Percentiles rank a stretch among this genome's conserved stretches.
These are phyloP conservation scores for Dasysyrphus tricinctus DNA, from an alignment of 2,888 invertebrate genomes.

Conservation along the genomic window DNA sequence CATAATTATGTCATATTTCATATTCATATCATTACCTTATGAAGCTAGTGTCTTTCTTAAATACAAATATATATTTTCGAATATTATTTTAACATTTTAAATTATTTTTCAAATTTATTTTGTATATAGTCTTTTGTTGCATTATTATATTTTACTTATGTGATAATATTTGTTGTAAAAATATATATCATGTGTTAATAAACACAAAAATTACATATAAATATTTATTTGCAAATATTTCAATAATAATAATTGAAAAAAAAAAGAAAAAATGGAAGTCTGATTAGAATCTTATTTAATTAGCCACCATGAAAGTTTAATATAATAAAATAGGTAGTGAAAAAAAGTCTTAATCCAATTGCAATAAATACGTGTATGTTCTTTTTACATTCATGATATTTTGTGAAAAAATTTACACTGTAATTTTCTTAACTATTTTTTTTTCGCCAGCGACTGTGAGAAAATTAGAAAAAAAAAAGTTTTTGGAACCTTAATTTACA, in stretches of 20 bases:
- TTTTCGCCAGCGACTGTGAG: slow-evolving; percentile 54
- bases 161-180: neutral
- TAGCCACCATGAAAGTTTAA: slow-evolving; percentile 55
- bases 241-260: slow-evolving; percentile 3
- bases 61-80: neutral
- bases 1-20: neutral
- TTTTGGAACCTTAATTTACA: slow-evolving; percentile 30
- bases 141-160: slow-evolving; percentile 1
- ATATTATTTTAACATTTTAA: slow-evolving; percentile 16
- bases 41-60: slow-evolving; percentile 10
- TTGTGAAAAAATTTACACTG: slow-evolving; percentile 58
- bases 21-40: neutral
- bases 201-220: slow-evolving; percentile 5
- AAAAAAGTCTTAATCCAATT: slow-evolving; percentile 43
- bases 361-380: slow-evolving; percentile 62
- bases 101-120: slow-evolving; percentile 6
- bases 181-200: neutral
- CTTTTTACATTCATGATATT: slow-evolving; percentile 62
- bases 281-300: slow-evolving; percentile 41
- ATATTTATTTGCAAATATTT: slow-evolving; percentile 24
- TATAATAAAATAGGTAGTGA: slow-evolving; percentile 1
- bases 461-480: slow-evolving; percentile 30
- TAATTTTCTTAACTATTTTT: slow-evolving; percentile 11
- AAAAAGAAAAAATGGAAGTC: slow-evolving; percentile 62
- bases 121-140: slow-evolving; percentile 33